These are phyloP conservation scores for Chlamydotis undulata DNA, from an alignment of 2,113 vertebrate species.

Conservation along the genomic window DNA sequence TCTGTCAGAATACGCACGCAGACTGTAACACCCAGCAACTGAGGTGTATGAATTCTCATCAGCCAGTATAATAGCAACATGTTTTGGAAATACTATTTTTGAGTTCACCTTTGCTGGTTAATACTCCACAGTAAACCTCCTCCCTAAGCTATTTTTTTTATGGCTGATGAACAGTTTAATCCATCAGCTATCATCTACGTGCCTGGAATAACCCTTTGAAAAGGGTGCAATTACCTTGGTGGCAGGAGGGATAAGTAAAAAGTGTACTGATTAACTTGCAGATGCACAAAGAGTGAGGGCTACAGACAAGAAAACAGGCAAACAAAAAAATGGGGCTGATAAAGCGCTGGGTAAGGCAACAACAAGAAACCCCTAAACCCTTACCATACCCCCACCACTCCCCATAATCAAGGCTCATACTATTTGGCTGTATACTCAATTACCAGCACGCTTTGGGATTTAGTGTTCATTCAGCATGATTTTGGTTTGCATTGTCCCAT, in stretches of 20 bases:
- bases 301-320: constrained; percentile 1
- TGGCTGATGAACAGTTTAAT: background rate
- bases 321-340: constrained; percentile 13
- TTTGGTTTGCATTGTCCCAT: background rate
- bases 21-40: background rate
- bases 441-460: background rate
- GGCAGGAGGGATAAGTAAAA: constrained; percentile 30
- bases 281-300: background rate
- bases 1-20: background rate
- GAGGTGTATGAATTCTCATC: background rate
- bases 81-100: background rate
- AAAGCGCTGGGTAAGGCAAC: constrained; percentile 18
- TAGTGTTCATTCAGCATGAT: background rate
- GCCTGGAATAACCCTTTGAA: background rate
- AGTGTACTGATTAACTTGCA: background rate
- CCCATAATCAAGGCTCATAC: background rate
- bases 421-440: background rate
- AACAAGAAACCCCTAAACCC: background rate
- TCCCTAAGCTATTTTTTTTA: background rate
- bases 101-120: background rate
- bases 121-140: background rate
- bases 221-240: constrained; percentile 26
- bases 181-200: background rate
- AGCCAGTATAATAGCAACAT: background rate
- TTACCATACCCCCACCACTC: background rate